A percentile compares a stretch with the other conserved stretches of the same genome.
Conservation (phyloP, 2,888 invertebrate species). For the Petrolisthes cinctipes region DNA sequence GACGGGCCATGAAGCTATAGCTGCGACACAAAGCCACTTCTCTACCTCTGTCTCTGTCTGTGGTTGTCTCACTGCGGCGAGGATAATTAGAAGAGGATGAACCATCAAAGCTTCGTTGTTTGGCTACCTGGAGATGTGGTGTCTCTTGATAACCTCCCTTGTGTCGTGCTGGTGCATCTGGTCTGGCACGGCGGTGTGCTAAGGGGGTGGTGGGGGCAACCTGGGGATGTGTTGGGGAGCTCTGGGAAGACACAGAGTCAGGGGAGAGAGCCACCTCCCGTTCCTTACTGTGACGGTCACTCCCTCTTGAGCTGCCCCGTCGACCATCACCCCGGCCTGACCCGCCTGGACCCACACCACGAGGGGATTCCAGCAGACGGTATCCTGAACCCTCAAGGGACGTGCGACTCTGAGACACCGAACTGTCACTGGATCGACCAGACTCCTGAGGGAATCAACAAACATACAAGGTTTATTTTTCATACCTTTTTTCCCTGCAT, state of each 20-base stretch:
- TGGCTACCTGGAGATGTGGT: conserved; percentile 43
- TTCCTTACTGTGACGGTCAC: conserved; percentile 47
- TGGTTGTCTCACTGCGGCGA: conserved; percentile 45
- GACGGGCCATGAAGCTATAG: conserved; percentile 74
- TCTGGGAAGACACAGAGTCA: conserved; percentile 53
- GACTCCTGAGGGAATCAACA: conserved; percentile 45
- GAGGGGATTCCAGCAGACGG: conserved; percentile 51
- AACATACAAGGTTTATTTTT: no score
- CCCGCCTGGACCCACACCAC: conserved; percentile 35
- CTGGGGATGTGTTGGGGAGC: conserved; percentile 59
- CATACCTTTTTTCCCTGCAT: neutral
- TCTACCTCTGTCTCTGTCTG: conserved; percentile 50
- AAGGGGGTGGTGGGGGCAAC: conserved; percentile 55
- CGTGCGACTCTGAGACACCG: conserved; percentile 61
- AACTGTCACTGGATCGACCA: conserved; percentile 59
- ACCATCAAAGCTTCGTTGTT: conserved; percentile 62
- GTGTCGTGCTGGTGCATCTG: conserved; percentile 27
- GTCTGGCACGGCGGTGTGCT: conserved; percentile 52
- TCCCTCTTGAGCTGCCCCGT: conserved; percentile 35
- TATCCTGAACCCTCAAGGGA: conserved; percentile 58
- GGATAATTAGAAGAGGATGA: conserved; percentile 35
- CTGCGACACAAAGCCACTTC: conserved; percentile 70
- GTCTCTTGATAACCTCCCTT: conserved; percentile 25
- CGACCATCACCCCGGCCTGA: conserved; percentile 33
- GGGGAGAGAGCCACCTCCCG: conserved; percentile 41